A percentile compares a stretch with the other conserved stretches of the same genome.
These are phyloP conservation scores for Abramis brama DNA, from an alignment of 2,113 vertebrate species.

Conservation along the genomic window DNA sequence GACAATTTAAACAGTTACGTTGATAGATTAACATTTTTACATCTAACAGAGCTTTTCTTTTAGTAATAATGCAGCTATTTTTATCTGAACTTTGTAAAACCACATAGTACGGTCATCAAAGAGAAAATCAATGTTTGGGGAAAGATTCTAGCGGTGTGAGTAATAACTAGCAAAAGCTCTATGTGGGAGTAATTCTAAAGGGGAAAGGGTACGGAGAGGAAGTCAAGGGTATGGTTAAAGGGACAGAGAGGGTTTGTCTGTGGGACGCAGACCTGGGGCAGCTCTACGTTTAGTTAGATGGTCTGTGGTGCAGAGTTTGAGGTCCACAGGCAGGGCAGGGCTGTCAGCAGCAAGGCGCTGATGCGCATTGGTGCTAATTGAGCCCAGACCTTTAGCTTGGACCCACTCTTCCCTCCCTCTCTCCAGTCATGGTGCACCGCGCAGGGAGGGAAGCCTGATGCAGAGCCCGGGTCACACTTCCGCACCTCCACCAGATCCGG, in stretches of 20 bases:
- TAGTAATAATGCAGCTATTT: neutral
- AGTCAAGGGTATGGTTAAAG: conserved; percentile 18
- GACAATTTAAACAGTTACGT: neutral
- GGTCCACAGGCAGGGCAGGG: conserved; percentile 44
- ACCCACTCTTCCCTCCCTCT: neutral
- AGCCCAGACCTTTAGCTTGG: conserved; percentile 54
- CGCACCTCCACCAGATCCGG: conserved; percentile 43
- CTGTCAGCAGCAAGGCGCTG: conserved; percentile 50
- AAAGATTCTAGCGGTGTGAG: neutral
- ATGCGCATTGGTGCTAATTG: conserved; percentile 52
- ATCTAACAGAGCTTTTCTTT: neutral
- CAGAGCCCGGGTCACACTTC: conserved; percentile 46
- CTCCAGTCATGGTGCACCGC: neutral
- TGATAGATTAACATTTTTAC: neutral
- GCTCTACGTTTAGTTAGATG: conserved; percentile 39
- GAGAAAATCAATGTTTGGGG: neutral
- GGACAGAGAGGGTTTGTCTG: conserved; percentile 32
- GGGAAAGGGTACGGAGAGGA: conserved; percentile 23
- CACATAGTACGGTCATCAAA: neutral
- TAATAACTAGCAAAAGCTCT: neutral
- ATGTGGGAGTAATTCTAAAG: conserved; percentile 32
- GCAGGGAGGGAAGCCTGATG: conserved; percentile 22
- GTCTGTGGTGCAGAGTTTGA: conserved; percentile 46
- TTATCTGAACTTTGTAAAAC: neutral
- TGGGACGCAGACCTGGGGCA: conserved; percentile 27